Percentiles rank a stretch among this genome's conserved stretches.
These are phyloP conservation scores for Petromus typicus DNA, from an alignment of 2,113 vertebrate genomes.

Conservation along the genomic window DNA sequence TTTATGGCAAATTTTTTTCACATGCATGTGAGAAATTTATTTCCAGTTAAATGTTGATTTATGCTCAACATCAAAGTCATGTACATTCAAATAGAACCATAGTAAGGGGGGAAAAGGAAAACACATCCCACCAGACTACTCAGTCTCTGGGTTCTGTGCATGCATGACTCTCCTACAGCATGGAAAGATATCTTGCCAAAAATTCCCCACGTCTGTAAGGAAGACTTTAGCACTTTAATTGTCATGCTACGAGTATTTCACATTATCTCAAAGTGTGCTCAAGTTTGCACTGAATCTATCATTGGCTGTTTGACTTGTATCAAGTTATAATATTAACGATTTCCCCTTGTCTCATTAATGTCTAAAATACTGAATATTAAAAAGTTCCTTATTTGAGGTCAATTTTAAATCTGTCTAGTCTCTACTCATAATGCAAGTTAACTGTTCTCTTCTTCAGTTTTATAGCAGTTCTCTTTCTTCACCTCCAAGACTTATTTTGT, in stretches of 20 bases:
- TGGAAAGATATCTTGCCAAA: slow-evolving; percentile 32
- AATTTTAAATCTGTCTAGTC: neutral
- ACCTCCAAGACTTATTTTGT: neutral
- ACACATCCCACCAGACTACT: slow-evolving; percentile 44
- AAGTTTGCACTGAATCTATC: neutral
- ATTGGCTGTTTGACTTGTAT: neutral
- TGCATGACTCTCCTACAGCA: neutral
- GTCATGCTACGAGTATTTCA: neutral
- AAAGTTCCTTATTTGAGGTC: neutral
- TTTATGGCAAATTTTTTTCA: slow-evolving; percentile 19
- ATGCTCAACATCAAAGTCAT: slow-evolving; percentile 40
- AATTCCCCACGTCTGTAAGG: neutral
- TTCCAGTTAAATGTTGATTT: slow-evolving; percentile 25
- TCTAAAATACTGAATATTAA: slow-evolving; percentile 5
- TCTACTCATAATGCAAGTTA: neutral
- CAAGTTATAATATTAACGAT: neutral
- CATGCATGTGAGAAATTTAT: slow-evolving; percentile 44
- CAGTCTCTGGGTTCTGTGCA: slow-evolving; percentile 55
- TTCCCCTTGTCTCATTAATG: neutral
- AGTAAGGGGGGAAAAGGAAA: slow-evolving; percentile 39
- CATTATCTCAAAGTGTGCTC: neutral
- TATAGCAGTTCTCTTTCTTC: neutral
- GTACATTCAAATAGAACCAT: slow-evolving; percentile 1
- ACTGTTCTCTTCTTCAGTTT: neutral
- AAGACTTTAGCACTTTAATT: slow-evolving; percentile 13